phyloP scores from a whole-genome alignment of 1,140 invertebrate genomes.

The Formica exsecta region DNA sequence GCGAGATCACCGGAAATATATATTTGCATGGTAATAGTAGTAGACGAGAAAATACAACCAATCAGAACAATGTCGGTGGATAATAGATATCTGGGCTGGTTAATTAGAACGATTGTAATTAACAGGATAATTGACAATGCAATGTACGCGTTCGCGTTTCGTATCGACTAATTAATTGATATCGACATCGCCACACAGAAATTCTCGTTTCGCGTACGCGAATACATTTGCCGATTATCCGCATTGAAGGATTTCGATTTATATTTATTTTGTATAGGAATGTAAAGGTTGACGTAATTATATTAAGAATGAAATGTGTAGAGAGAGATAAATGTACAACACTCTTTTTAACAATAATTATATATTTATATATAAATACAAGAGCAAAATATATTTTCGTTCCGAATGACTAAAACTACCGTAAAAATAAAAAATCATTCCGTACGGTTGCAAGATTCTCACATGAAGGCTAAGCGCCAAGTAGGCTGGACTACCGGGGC shows the following conservation, averaged over 20 bases:
- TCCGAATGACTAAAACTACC: neutral
- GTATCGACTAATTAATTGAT: constrained; percentile 38
- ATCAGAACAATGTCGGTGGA: neutral
- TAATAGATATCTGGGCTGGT: constrained; percentile 37
- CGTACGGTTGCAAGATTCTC: constrained; percentile 55
- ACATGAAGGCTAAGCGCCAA: constrained; percentile 31
- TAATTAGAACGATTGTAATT: constrained; percentile 69
- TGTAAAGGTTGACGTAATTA: neutral
- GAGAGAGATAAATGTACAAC: neutral
- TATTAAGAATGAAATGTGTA: neutral
- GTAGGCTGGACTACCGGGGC: constrained; percentile 48
- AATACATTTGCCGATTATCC: constrained; percentile 2
- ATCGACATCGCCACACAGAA: constrained; percentile 20
- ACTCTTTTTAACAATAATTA: neutral
- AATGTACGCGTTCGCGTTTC: constrained; percentile 36
- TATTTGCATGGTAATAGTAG: neutral
- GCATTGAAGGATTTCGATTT: constrained; percentile 18
- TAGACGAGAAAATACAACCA: neutral
- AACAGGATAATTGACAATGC: constrained; percentile 66
- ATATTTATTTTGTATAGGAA: neutral
- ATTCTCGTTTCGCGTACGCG: neutral
- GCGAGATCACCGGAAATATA: constrained; percentile 5
- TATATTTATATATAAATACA: neutral
- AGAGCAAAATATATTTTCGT: neutral
- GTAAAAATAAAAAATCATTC: constrained; percentile 38